Evolutionary conservation across 2,113 vertebrate species (phyloP).

Genomic region (Oplegnathus fasciatus): DNA sequence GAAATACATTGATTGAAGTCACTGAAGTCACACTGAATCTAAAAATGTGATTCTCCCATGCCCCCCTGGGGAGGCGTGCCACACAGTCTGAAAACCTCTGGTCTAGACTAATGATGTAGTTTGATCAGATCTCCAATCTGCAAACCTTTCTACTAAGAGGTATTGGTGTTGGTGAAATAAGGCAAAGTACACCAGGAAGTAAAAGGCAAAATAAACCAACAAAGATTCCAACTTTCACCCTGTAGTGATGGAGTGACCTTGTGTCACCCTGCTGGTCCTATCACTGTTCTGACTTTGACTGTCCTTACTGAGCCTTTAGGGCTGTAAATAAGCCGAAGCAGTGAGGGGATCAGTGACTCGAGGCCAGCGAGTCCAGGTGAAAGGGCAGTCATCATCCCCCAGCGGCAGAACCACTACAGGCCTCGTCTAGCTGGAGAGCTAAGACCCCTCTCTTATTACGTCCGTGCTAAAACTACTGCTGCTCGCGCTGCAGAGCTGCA

Average conservation of each 20-base stretch:
- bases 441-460: slow-evolving; percentile 15
- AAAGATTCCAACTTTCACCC: not conserved
- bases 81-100: too few species aligned
- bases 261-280: not conserved
- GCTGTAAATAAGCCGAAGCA: not conserved
- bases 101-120: too few species aligned
- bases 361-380: slow-evolving; percentile 15
- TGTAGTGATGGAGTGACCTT: not conserved
- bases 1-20: too few species aligned
- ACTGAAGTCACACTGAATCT: not conserved
- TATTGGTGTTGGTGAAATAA: not conserved
- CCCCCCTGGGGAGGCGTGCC: too few species aligned
- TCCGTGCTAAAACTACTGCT: slow-evolving; percentile 5
- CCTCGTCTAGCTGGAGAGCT: not conserved
- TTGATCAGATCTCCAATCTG: too few species aligned
- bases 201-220: not conserved
- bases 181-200: not conserved
- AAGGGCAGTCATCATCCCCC: not conserved
- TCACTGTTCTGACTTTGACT: not conserved
- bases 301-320: not conserved
- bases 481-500: slow-evolving; percentile 8
- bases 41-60: not conserved
- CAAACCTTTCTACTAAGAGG: too few species aligned
- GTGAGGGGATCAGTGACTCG: not conserved
- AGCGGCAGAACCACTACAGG: not conserved